Conservation (phyloP, 2,797 vertebrate genomes). For the Tinamus major region DNA sequence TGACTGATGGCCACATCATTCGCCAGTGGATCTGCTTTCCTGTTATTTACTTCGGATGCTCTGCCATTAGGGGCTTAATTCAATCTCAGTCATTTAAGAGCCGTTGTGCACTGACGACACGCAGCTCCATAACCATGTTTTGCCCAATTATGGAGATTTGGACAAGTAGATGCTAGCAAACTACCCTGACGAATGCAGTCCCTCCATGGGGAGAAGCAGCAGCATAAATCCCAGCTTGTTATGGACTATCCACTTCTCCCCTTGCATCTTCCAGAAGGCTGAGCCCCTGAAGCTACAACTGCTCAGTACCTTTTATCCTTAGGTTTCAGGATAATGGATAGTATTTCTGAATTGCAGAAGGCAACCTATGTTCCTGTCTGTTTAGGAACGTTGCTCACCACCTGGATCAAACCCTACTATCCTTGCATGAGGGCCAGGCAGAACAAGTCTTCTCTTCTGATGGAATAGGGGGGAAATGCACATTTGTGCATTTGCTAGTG, state of each 20-base stretch:
- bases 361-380: not conserved
- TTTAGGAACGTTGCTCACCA: not conserved
- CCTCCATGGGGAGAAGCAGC: not conserved
- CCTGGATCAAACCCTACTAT: not conserved
- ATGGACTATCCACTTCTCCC: not conserved
- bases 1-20: conserved; percentile 8
- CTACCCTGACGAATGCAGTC: conserved; percentile 30
- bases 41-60: conserved; percentile 45
- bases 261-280: not conserved
- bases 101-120: conserved; percentile 56
- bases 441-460: not conserved
- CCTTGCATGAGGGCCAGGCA: not conserved
- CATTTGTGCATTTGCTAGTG: not conserved
- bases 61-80: conserved; percentile 67
- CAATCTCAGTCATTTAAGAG: conserved; percentile 63
- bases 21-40: conserved; percentile 33
- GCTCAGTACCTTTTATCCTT: not conserved
- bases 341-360: not conserved
- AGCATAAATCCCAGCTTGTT: conserved; percentile 24
- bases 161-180: conserved; percentile 17
- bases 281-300: too few relatives aligned
- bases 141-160: conserved; percentile 40
- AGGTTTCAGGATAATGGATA: not conserved
- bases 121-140: conserved; percentile 57
- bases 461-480: not conserved